Conservation (phyloP, 2,888 invertebrate species). For the Zele albiditarsus region DNA sequence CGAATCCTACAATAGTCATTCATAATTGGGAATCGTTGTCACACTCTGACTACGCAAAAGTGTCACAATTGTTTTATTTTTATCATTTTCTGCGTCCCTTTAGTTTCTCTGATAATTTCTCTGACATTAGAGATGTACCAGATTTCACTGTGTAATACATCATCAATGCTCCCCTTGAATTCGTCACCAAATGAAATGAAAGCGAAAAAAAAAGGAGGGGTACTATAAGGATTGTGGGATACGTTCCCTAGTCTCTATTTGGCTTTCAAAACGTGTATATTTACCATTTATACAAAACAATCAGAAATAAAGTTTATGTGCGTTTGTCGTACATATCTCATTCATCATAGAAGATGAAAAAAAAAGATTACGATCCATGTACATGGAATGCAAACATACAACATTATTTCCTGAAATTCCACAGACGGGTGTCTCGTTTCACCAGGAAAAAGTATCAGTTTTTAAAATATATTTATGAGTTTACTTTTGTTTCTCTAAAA, state of each 20-base stretch:
- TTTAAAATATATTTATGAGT: background rate
- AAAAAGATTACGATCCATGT: constrained; percentile 1
- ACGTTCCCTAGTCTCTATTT: constrained; percentile 44
- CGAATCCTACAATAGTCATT: constrained; percentile 55
- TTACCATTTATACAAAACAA: constrained; percentile 55
- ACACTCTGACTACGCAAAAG: constrained; percentile 13
- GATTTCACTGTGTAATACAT: background rate
- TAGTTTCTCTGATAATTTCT: constrained; percentile 10
- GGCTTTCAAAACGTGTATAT: constrained; percentile 54
- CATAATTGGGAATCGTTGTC: constrained; percentile 50
- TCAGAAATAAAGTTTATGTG: constrained; percentile 53
- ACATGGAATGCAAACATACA: background rate
- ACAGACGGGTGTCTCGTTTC: background rate
- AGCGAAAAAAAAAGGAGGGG: background rate
- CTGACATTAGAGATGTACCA: background rate
- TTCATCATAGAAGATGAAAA: constrained; percentile 33
- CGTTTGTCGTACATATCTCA: constrained; percentile 52
- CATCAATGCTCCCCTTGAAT: background rate
- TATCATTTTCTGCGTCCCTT: background rate
- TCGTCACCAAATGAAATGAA: background rate
- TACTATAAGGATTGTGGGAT: constrained; percentile 1
- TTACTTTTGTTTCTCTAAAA: constrained; percentile 78
- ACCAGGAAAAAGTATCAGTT: background rate
- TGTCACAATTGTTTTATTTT: constrained; percentile 11
- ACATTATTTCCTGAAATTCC: background rate